These are phyloP conservation scores for Dioctria linearis DNA, from an alignment of 2,888 invertebrate species.

Conservation along the genomic window DNA sequence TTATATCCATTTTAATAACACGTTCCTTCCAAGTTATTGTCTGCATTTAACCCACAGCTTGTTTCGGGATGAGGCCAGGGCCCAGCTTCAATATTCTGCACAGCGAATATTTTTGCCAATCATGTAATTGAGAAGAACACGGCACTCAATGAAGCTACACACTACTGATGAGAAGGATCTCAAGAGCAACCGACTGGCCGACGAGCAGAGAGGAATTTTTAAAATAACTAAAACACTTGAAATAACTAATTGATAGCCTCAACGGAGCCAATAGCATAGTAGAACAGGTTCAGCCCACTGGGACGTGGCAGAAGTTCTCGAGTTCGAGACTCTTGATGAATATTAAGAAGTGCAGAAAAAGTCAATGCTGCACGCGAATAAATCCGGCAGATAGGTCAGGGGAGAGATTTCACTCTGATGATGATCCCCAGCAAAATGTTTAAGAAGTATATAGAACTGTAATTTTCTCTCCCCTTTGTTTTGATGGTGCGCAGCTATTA, in stretches of 20 bases:
- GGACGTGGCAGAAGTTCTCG: slow-evolving; percentile 25
- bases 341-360: slow-evolving; percentile 27
- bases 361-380: slow-evolving; percentile 38
- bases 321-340: slow-evolving; percentile 13
- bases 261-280: slow-evolving; percentile 8
- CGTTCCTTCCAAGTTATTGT: slow-evolving; percentile 22
- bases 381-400: slow-evolving; percentile 5
- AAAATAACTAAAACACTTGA: slow-evolving; percentile 46
- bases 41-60: slow-evolving; percentile 11
- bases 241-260: slow-evolving; percentile 41
- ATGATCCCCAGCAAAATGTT: slow-evolving; percentile 9
- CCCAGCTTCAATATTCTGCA: no score
- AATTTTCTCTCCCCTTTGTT: slow-evolving; percentile 11
- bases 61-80: slow-evolving; percentile 9
- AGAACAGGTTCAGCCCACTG: slow-evolving; percentile 16
- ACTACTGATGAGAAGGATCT: not conserved
- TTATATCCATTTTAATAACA: slow-evolving; percentile 35
- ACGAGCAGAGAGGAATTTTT: slow-evolving; percentile 31
- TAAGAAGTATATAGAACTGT: not conserved
- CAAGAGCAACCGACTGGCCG: not conserved
- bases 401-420: not conserved
- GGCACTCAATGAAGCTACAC: not conserved
- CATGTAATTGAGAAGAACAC: slow-evolving; percentile 21
- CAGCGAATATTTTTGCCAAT: not conserved
- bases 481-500: slow-evolving; percentile 6